Conservation (phyloP, 1,140 invertebrate species). For the Lepidurus apus region DNA sequence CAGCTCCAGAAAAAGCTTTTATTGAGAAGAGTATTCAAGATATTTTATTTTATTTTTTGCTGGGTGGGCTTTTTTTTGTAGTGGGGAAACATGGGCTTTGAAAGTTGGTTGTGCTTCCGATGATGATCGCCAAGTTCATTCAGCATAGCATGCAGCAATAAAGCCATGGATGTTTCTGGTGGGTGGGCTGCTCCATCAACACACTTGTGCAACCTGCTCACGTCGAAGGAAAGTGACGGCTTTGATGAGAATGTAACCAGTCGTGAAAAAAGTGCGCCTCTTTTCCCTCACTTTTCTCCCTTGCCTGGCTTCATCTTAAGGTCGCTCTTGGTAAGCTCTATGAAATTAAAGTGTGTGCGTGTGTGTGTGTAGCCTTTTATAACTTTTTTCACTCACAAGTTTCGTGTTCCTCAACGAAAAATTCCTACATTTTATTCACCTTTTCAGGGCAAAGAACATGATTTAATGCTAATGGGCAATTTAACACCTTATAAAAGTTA, state of each 20-base stretch:
- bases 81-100: neutral
- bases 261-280: neutral
- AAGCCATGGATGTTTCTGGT: neutral
- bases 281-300: neutral
- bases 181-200: neutral
- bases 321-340: neutral
- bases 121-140: neutral
- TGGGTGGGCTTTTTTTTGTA: neutral
- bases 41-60: too few relatives aligned
- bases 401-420: too few relatives aligned
- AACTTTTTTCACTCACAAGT: too few relatives aligned
- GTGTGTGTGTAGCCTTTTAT: too few relatives aligned
- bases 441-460: too few relatives aligned
- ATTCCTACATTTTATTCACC: too few relatives aligned
- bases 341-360: too few relatives aligned
- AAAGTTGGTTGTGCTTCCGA: neutral
- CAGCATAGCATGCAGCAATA: slow-evolving; percentile 12
- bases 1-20: too few relatives aligned
- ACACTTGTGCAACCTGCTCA: slow-evolving; percentile 2
- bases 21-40: too few relatives aligned
- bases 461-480: too few relatives aligned
- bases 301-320: neutral
- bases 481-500: too few relatives aligned
- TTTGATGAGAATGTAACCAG: slow-evolving; percentile 22
- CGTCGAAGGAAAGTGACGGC: slow-evolving; percentile 10